A percentile compares a stretch with the other conserved stretches of the same genome.
phyloP scores from a whole-genome alignment of 2,113 vertebrate genomes.

The Passer montanus region DNA sequence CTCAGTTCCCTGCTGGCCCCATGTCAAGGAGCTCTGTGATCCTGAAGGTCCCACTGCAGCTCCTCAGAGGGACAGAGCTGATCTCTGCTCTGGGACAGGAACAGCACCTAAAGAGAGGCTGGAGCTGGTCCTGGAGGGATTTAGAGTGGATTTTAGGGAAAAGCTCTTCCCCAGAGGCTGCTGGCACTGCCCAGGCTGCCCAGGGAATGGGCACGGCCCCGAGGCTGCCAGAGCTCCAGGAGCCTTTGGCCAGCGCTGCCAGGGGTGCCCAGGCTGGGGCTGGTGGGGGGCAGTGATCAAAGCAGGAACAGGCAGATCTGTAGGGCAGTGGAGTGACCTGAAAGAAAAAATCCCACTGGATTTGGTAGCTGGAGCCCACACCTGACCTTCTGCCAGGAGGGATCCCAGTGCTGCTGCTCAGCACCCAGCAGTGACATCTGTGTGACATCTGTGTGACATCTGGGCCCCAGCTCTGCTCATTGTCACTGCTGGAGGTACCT shows the following conservation, averaged over 20 bases:
- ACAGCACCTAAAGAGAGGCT: accelerated
- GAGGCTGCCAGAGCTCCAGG: background rate
- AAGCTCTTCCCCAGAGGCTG: background rate
- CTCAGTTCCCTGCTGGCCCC: background rate
- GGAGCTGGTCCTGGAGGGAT: background rate
- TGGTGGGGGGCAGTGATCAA: background rate
- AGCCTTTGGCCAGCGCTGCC: background rate
- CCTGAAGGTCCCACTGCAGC: background rate
- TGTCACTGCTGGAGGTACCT: background rate
- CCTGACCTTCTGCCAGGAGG: background rate
- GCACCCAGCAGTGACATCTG: background rate
- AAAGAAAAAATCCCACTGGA: background rate
- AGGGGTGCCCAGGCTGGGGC: background rate
- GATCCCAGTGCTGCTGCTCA: background rate
- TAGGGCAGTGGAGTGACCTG: background rate
- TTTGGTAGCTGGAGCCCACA: background rate
- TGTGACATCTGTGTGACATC: background rate
- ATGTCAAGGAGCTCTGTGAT: background rate
- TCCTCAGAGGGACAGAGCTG: accelerated
- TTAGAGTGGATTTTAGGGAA: accelerated
- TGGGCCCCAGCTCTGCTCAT: background rate
- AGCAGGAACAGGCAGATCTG: background rate
- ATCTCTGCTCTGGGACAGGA: background rate
- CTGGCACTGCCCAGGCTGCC: background rate
- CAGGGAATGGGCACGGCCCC: background rate